These are phyloP conservation scores for Fringilla coelebs DNA, from an alignment of 2,797 vertebrate species.

Conservation along the genomic window DNA sequence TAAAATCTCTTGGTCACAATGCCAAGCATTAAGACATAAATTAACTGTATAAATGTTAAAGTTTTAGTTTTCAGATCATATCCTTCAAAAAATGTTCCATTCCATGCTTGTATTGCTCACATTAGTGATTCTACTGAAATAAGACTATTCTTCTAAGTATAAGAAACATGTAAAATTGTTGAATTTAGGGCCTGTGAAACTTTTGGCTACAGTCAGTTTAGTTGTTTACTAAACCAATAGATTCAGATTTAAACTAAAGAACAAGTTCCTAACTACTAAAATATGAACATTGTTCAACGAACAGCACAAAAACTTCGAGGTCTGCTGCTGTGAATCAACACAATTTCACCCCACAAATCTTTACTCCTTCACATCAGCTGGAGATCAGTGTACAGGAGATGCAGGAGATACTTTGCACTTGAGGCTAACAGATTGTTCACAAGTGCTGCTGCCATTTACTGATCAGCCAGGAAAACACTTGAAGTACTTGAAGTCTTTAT, in stretches of 20 bases:
- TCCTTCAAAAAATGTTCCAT: not conserved
- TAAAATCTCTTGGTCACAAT: not conserved
- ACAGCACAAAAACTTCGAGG: not conserved
- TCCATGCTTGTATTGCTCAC: not conserved
- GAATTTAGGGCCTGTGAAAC: not conserved
- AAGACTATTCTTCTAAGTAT: not conserved
- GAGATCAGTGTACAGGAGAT: not conserved
- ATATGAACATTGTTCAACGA: not conserved
- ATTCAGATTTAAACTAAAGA: not conserved
- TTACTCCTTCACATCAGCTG: not conserved
- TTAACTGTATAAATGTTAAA: not conserved
- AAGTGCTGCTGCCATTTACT: not conserved
- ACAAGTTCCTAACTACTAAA: not conserved
- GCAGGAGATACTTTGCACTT: not conserved
- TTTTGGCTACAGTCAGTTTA: not conserved
- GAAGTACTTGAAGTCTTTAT: not conserved
- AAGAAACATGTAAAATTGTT: not conserved
- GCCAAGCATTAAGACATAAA: not conserved
- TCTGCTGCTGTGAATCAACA: not conserved
- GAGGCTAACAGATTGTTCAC: not conserved
- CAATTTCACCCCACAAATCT: not conserved
- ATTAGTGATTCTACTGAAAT: not conserved
- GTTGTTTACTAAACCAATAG: not conserved
- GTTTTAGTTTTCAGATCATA: not conserved
- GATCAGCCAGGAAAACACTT: not conserved